Evolutionary conservation across 1,140 invertebrate species (phyloP).

Genomic region (Heliconius eleuchia): DNA sequence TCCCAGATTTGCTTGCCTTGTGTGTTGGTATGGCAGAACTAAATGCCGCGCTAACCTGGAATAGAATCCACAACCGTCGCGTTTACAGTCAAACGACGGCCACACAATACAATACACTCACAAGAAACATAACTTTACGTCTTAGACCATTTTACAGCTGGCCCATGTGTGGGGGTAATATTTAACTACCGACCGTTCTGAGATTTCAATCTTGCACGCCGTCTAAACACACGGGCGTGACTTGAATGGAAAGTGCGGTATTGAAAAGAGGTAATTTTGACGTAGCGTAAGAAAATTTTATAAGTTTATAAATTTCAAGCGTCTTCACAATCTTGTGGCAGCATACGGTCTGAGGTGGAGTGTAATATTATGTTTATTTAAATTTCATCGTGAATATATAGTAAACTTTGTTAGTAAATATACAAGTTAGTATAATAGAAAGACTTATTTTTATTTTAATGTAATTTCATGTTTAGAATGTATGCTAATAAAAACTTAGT

Average conservation of each 20-base stretch:
- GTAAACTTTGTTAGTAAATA: neutral
- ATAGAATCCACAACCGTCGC: neutral
- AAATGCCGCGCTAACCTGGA: too few species aligned
- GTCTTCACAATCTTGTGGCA: slow-evolving; percentile 3
- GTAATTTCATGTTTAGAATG: too few species aligned
- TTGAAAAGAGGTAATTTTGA: slow-evolving; percentile 16
- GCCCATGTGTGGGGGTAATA: slow-evolving; percentile 20
- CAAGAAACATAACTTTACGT: neutral
- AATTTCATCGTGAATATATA: neutral
- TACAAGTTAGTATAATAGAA: too few species aligned
- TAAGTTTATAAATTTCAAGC: slow-evolving; percentile 13
- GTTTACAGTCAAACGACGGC: neutral
- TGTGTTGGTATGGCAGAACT: too few species aligned
- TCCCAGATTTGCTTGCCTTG: too few species aligned
- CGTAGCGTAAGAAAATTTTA: slow-evolving; percentile 1
- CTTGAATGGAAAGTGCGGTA: slow-evolving; percentile 31
- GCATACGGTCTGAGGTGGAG: neutral
- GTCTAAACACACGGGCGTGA: slow-evolving; percentile 40
- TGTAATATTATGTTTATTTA: neutral
- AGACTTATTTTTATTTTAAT: too few species aligned
- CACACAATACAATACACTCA: neutral
- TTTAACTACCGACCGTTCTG: slow-evolving; percentile 23
- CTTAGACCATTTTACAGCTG: neutral
- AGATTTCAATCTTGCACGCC: slow-evolving; percentile 42
- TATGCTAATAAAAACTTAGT: too few species aligned